phyloP scores from a whole-genome alignment of 2,797 vertebrate genomes.

The Rachycentron canadum region DNA sequence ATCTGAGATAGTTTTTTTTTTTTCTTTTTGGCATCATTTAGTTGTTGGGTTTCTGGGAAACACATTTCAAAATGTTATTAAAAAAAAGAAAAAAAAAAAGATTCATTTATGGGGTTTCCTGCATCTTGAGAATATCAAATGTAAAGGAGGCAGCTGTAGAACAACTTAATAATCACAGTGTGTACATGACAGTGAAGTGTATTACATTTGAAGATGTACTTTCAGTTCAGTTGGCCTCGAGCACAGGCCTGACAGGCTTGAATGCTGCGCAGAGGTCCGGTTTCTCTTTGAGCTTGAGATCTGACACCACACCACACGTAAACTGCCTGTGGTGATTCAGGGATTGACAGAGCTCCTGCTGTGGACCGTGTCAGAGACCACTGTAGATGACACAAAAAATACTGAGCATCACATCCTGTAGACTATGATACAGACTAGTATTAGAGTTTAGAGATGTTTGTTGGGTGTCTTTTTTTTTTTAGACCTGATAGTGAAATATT shows the following conservation, averaged over 20 bases:
- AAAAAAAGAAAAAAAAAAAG: constrained; percentile 24
- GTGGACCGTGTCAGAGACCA: constrained; percentile 8
- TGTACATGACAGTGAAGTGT: constrained; percentile 3
- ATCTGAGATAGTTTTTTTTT: constrained; percentile 24
- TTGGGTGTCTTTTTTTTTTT: constrained; percentile 17
- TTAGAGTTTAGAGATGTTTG: not conserved
- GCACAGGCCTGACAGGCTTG: constrained; percentile 36
- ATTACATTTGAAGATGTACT: constrained; percentile 45
- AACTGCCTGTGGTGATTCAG: constrained; percentile 25
- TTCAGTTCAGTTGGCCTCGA: constrained; percentile 29
- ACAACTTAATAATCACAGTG: constrained; percentile 29
- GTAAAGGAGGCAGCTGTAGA: constrained; percentile 37
- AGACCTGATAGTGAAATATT: constrained; percentile 3
- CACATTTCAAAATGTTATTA: constrained; percentile 22
- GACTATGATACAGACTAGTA: constrained; percentile 17
- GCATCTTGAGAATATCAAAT: constrained; percentile 18
- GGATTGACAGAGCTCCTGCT: constrained; percentile 27
- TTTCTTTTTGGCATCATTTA: constrained; percentile 19
- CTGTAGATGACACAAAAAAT: constrained; percentile 14
- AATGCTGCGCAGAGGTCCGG: constrained; percentile 41
- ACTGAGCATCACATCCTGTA: constrained; percentile 3
- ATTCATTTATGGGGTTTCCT: constrained; percentile 8
- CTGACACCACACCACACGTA: constrained; percentile 37
- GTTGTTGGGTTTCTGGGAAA: constrained; percentile 17
- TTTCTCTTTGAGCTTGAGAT: constrained; percentile 52